Evolutionary conservation across 2,113 vertebrate species (phyloP).

Genomic region (Collichthys lucidus): DNA sequence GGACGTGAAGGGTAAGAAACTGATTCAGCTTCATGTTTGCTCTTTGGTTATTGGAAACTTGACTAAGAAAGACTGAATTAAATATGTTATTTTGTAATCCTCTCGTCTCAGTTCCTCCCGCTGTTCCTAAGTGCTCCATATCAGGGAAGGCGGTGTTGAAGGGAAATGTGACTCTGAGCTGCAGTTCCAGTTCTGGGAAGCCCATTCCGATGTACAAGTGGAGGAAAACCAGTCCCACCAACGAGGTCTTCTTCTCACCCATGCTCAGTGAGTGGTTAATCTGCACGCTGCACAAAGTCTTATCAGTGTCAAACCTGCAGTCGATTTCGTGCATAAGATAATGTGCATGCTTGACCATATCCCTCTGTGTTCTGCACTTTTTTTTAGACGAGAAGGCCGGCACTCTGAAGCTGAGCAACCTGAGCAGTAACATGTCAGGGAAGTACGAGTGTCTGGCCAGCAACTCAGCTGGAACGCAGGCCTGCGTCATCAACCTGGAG

Average conservation of each 20-base stretch:
- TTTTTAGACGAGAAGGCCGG: constrained; percentile 83
- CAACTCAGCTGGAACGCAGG: constrained; percentile 83
- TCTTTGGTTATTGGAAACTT: not conserved
- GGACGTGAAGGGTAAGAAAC: constrained; percentile 83
- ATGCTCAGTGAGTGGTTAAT: constrained; percentile 82
- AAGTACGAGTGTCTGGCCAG: constrained; percentile 87
- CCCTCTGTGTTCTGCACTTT: not conserved
- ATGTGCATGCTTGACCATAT: not conserved
- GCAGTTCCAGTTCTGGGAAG: constrained; percentile 86
- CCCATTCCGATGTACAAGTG: constrained; percentile 88
- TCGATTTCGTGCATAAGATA: not conserved
- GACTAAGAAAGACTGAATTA: not conserved
- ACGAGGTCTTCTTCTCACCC: constrained; percentile 86
- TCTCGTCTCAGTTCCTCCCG: constrained; percentile 87
- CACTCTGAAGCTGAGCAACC: constrained; percentile 86
- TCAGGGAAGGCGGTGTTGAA: constrained; percentile 82
- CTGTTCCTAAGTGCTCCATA: constrained; percentile 84
- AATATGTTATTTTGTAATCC: not conserved
- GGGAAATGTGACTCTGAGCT: constrained; percentile 89
- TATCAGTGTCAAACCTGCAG: not conserved
- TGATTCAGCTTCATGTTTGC: not conserved
- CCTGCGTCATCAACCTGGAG: constrained; percentile 87
- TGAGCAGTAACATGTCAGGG: constrained; percentile 88
- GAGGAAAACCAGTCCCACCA: constrained; percentile 81
- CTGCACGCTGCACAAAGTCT: too few relatives aligned